Conservation (phyloP, 2,113 vertebrate genomes). For the Craseonycteris thonglongyai region DNA sequence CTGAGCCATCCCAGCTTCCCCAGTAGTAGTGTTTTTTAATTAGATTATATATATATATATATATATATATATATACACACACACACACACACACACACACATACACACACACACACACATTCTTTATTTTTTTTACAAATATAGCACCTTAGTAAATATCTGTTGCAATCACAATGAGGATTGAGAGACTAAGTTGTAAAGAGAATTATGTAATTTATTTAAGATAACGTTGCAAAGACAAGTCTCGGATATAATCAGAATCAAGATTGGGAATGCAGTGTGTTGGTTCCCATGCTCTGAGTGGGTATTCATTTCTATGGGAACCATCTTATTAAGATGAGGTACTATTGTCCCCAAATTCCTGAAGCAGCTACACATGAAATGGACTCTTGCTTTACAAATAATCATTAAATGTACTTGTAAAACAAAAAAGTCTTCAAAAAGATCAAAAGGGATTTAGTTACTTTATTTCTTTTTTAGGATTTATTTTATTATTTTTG, state of each 20-base stretch:
- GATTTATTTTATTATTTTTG: too few relatives aligned
- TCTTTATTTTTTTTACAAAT: slow-evolving; percentile 48
- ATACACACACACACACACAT: too few relatives aligned
- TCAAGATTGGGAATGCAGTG: not conserved
- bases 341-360: slow-evolving; percentile 32
- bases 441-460: not conserved
- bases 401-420: not conserved
- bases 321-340: not conserved
- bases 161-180: not conserved
- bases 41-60: too few relatives aligned
- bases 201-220: not conserved
- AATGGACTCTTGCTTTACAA: slow-evolving; percentile 30
- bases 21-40: slow-evolving; percentile 69
- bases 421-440: slow-evolving; percentile 9
- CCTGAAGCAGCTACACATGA: slow-evolving; percentile 14
- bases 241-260: not conserved
- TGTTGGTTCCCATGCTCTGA: not conserved
- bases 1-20: too few relatives aligned
- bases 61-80: too few relatives aligned
- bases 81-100: too few relatives aligned
- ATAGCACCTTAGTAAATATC: slow-evolving; percentile 48
- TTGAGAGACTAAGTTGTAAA: not conserved
- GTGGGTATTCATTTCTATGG: fast-evolving
- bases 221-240: not conserved
- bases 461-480: slow-evolving; percentile 1